Evolutionary conservation across 2,113 vertebrate species (phyloP), one percentile per base, ranked within the genome.

Genomic region (Meles meles): DNA sequence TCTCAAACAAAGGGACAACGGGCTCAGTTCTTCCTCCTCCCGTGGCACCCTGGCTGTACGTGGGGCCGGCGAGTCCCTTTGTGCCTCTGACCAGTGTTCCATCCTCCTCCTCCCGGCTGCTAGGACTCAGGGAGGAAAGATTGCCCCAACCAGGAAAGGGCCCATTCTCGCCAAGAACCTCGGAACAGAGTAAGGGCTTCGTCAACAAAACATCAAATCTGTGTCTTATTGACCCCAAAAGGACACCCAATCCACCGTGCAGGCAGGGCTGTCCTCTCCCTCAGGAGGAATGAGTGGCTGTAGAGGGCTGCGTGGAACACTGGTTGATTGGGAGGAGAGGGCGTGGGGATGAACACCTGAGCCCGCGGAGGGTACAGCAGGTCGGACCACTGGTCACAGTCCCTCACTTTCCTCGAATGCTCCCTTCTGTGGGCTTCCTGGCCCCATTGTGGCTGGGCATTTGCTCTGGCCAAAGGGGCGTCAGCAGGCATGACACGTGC

Each of bases 291-390:
- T 1, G 31, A 52, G 31, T 6, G 44, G 4, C 12, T 37, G 34
- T 1, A 8, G 0, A 7, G 82, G 31, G 61, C 67, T 23, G 18
- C 1, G 1, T 3, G 65, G 31, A 8, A 21, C 11, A 0, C 1
- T 6, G 25, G 52, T 0, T 31, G 1, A n/a, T 61, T 13, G 4
- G 47, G 6, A 2, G 23, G 23, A 37, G 63, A 44, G 6, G 15
- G 6, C 6, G 49, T 21, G 11, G 10, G 47, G 37, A 31, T 5
- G 39, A 11, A n/a, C 31, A 25, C 21, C 14, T 0, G 13, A 0
- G 4, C 9, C 47, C 1, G 2, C 0, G 14, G n/a, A 12, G 27
- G 7, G 5, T 3, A 11, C 25, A 42, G 17, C 0, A 0, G 23
- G n/a, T 0, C 7, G 10, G 6, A 15, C 21, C 11, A 4, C 0